These are phyloP conservation scores for Drosophila quadrilineata DNA, from an alignment of 1,140 invertebrate genomes.

Conservation along the genomic window DNA sequence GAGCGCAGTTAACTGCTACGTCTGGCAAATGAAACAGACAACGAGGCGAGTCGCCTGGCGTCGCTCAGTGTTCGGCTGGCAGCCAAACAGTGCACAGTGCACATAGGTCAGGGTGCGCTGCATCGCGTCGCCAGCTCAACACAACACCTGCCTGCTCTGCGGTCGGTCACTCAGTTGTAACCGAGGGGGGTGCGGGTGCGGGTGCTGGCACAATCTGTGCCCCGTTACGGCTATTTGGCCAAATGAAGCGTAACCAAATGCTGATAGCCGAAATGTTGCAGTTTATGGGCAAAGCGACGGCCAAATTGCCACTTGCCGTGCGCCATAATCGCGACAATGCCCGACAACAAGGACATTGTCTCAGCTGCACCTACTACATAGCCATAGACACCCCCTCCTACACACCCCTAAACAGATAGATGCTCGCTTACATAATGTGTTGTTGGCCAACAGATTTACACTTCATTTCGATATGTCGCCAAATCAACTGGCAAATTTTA, in stretches of 20 bases:
- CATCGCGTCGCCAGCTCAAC: too few species aligned
- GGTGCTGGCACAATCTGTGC: slow-evolving; percentile 39
- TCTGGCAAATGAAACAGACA: slow-evolving; percentile 15
- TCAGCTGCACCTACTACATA: slow-evolving; percentile 26
- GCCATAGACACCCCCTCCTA: slow-evolving; percentile 1
- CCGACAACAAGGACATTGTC: slow-evolving; percentile 44
- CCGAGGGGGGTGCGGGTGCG: neutral
- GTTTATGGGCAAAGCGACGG: slow-evolving; percentile 61
- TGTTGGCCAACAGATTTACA: slow-evolving; percentile 56
- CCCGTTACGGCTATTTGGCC: slow-evolving; percentile 53
- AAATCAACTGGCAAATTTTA: slow-evolving; percentile 61
- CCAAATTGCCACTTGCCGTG: slow-evolving; percentile 68
- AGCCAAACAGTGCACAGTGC: too few species aligned
- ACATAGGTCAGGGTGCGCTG: slow-evolving; percentile 35
- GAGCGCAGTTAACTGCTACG: too few species aligned
- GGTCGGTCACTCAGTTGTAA: slow-evolving; percentile 38
- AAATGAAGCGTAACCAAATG: slow-evolving; percentile 74
- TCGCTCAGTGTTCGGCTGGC: too few species aligned
- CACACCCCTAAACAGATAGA: neutral
- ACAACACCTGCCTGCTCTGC: slow-evolving; percentile 25
- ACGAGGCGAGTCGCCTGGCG: too few species aligned
- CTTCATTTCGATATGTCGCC: slow-evolving; percentile 55
- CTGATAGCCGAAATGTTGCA: slow-evolving; percentile 71
- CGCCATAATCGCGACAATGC: slow-evolving; percentile 57
- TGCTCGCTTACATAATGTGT: slow-evolving; percentile 63